Percentiles rank a stretch among this genome's conserved stretches.
Evolutionary conservation across 2,113 vertebrate genomes (phyloP).

Genomic region (Austrofundulus limnaeus): DNA sequence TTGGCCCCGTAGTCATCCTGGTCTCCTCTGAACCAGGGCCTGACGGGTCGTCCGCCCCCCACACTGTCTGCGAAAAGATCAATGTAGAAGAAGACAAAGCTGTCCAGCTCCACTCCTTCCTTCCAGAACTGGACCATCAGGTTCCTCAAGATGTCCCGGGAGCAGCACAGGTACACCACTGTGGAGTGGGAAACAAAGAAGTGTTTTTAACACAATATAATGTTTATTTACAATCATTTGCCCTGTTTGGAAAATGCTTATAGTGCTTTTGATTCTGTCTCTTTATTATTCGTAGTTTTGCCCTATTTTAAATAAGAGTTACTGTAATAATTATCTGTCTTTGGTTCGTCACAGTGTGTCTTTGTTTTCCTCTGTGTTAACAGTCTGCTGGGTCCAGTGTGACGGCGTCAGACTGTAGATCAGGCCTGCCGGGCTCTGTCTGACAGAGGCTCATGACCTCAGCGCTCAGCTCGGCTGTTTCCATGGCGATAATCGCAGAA

Average conservation of each 20-base stretch:
- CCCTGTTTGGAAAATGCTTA: not conserved
- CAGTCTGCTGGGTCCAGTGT: not conserved
- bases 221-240: no score
- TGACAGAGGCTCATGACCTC: conserved; percentile 7
- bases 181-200: conserved; percentile 13
- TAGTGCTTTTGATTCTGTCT: not conserved
- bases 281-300: not conserved
- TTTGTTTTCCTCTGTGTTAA: not conserved
- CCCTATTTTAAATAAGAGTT: not conserved
- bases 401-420: not conserved
- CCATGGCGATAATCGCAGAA: conserved; percentile 26
- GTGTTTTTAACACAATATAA: no score
- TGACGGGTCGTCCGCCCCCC: conserved; percentile 49
- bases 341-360: not conserved
- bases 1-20: conserved; percentile 75
- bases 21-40: conserved; percentile 85
- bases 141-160: conserved; percentile 79
- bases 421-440: not conserved
- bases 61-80: conserved; percentile 87
- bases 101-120: conserved; percentile 75
- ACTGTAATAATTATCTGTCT: not conserved
- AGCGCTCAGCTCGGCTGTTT: conserved; percentile 2
- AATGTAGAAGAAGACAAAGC: conserved; percentile 92
- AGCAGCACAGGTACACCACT: conserved; percentile 91
- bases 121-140: conserved; percentile 84